Percentiles rank a stretch among this genome's conserved stretches.
Conservation (phyloP, 1,140 invertebrate genomes). For the Bombus affinis region DNA sequence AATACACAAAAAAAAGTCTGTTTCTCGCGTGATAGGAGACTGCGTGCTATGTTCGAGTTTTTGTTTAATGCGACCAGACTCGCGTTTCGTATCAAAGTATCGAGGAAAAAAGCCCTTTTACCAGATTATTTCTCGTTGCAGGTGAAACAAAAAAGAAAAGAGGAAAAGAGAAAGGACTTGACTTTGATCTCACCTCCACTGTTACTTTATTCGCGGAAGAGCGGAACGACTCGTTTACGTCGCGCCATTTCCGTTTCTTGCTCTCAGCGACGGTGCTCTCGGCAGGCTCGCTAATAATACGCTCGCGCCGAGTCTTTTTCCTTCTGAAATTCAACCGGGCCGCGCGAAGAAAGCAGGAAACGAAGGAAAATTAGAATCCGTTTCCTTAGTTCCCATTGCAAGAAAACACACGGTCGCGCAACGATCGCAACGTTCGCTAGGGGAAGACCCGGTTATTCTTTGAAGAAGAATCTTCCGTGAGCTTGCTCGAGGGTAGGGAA, state of each 20-base stretch:
- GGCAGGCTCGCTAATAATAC: slow-evolving; percentile 28
- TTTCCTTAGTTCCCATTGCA: slow-evolving; percentile 2
- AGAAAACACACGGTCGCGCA: too few relatives aligned
- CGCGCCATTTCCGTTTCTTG: slow-evolving; percentile 58
- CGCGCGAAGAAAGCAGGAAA: background rate
- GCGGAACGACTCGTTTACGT: slow-evolving; percentile 60
- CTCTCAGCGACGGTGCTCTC: slow-evolving; percentile 23
- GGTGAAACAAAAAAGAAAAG: background rate
- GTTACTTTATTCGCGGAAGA: slow-evolving; percentile 33
- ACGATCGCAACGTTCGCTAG: too few relatives aligned
- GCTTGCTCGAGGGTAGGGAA: background rate
- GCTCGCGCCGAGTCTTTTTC: background rate
- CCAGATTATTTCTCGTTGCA: slow-evolving; percentile 10
- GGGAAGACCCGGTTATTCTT: background rate
- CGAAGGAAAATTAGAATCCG: slow-evolving; percentile 37
- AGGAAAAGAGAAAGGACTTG: background rate
- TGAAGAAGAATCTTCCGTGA: background rate
- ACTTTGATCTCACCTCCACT: slow-evolving; percentile 32
- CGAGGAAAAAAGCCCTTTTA: slow-evolving; percentile 6
- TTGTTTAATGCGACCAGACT: background rate
- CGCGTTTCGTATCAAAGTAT: slow-evolving; percentile 4
- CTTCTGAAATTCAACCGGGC: background rate
- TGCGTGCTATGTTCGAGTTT: slow-evolving; percentile 7
- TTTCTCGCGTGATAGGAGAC: background rate
- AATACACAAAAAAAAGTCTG: background rate